Evolutionary conservation across 2,797 vertebrate genomes (phyloP).

Genomic region (Acanthopagrus latus): DNA sequence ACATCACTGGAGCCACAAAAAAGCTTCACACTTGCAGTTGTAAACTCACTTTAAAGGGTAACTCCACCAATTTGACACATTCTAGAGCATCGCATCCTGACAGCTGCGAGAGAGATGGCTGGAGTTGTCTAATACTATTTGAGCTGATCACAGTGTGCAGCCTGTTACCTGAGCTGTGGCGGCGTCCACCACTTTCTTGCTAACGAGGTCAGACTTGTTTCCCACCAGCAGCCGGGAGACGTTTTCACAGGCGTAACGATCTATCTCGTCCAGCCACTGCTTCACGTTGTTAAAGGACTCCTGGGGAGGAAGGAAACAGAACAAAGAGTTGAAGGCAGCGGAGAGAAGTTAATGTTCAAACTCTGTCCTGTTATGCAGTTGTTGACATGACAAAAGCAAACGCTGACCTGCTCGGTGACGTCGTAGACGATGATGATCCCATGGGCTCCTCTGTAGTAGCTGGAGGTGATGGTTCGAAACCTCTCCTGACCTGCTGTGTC

Average conservation of each 20-base stretch:
- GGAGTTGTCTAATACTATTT: not conserved
- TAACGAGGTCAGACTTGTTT: conserved; percentile 86
- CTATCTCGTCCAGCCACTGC: conserved; percentile 88
- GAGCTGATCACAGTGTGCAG: not conserved
- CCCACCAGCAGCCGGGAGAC: conserved; percentile 87
- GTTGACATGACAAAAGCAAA: not conserved
- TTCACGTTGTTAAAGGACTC: conserved; percentile 87
- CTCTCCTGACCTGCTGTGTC: conserved; percentile 88
- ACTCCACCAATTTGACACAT: no score
- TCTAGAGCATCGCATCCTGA: not conserved
- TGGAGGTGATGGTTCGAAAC: conserved; percentile 92
- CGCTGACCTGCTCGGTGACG: conserved; percentile 93
- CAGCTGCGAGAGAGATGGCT: not conserved
- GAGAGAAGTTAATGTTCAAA: conserved; percentile 10
- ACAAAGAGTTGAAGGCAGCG: not conserved
- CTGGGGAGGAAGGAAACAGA: conserved; percentile 48
- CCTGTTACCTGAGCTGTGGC: conserved; percentile 83
- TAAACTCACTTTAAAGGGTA: no score
- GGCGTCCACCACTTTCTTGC: conserved; percentile 86
- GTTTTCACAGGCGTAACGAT: conserved; percentile 86
- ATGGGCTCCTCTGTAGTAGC: conserved; percentile 97
- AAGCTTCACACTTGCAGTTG: no score
- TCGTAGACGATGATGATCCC: conserved; percentile 98
- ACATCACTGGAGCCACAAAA: no score
- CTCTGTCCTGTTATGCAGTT: not conserved